Base-by-base conservation (phyloP, 30 jellyfish, hydroid and myxozoan species). In the Cassiopea xamachana region DNA sequence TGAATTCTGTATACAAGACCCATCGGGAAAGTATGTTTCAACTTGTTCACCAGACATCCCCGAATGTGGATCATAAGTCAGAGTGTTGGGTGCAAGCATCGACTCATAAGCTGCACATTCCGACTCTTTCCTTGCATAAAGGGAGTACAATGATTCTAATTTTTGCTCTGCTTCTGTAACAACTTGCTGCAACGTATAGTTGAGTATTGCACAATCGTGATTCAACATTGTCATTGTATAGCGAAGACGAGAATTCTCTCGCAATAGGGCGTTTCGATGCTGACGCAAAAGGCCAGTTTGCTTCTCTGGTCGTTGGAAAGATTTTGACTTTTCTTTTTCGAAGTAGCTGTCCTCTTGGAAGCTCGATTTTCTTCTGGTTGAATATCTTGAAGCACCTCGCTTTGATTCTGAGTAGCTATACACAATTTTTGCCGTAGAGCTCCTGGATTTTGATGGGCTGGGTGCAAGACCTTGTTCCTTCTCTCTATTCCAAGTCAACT, bases 221-320 rank as follows among this genome's bases (percentile, higher is more conserved):
- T 87, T 94, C 85, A 94, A 62, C 90, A 78, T 85, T 16, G 71
- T 70, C 76, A 89, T 80, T 70, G 81, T 89, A 83, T 94, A 85
- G 17, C 90, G 89, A 60, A 94, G 86, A 71, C 90, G 92, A 17
- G 98, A 82, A 59, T 94, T 94, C 51, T 94, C 97, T 80, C 98
- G 86, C 44, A 94, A 60, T 73, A 94, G 79, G 3, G 97, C 83
- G 64, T 94, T 94, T 10, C 98, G 94, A 80, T 94, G 98, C 83
- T 89, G 98, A 43, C 98, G 90, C 44, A 94, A 59, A 16, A 87
- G 91, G 9, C 85, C 90, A 75, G 87, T 82, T 82, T 93, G 97
- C 78, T 81, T 90, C 78, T 93, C 98, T 55, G 93, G 87, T 43
- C 81, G 72, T 51, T 73, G 61, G 77, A 48, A 43, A 15, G 73